Evolutionary conservation across 2,113 vertebrate species (phyloP), one percentile per base, ranked within the genome.

Genomic region (Clarias gariepinus): DNA sequence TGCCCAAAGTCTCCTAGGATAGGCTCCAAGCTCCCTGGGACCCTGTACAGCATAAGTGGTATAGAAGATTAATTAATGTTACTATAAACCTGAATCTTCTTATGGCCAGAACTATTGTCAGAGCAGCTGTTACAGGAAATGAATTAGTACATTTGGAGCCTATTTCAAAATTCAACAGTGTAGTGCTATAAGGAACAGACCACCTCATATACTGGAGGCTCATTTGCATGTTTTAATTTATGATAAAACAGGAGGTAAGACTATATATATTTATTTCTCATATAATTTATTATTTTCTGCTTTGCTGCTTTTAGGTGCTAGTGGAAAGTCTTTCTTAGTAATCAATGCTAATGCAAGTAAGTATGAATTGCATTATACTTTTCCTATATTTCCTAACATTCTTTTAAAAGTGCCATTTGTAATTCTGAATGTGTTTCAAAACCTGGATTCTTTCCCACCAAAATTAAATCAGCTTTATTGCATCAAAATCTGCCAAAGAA

Each of bases 281-380:
- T 58, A 23, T 81, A 23, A 41, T 61, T 61, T 41, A 25, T 81
- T 41, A 23, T 86, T 53, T 68, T 87, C 68, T 61, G 55, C 41
- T 78, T 86, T 28, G 81, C 41, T 25, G 0, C 61, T n/a, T 71
- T 41, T 91, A 99, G 98, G 96, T 90, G 89, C 92, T 87, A 94
- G 84, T 18, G 92, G 94, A 61, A 94, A 93, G 69, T 96, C 94
- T 0, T 92, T 92, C 88, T 90, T 92, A 23, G 86, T 89, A 28
- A 93, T 94, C 63, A 95, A 94, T 61, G 83, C 95, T 30, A 96
- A 95, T 4, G 89, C 91, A 89, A 96, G 97, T 97, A 93, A 90
- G 92, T 36, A 4, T 23, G 55, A 41, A 30, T 87, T 23, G 83
- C 11, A 61, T 81, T 74, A 53, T 21, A 66, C 8, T 77, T 1